A percentile compares a stretch with the other conserved stretches of the same genome.
These are phyloP conservation scores for Isoperla grammatica DNA, from an alignment of 2,888 invertebrate genomes.

Conservation along the genomic window DNA sequence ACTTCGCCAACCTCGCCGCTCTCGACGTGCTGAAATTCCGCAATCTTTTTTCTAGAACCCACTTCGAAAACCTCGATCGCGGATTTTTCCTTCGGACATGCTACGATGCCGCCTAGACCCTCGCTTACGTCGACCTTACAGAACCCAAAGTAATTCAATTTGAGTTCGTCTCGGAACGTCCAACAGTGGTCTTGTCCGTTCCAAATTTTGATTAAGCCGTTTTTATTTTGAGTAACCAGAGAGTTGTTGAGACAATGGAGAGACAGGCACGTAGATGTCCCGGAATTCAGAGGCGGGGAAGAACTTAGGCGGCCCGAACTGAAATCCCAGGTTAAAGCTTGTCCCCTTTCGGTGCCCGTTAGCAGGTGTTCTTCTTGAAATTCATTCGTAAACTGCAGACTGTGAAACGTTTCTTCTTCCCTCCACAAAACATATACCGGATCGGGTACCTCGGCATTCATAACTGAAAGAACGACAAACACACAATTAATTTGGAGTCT, in stretches of 20 bases:
- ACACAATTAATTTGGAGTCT: too few relatives aligned
- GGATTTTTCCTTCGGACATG: slow-evolving; percentile 44
- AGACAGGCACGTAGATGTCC: slow-evolving; percentile 49
- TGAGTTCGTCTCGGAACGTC: slow-evolving; percentile 49
- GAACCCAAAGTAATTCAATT: slow-evolving; percentile 62
- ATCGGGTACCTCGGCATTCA: slow-evolving; percentile 72
- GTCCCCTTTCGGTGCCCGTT: neutral
- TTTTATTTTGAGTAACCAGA: slow-evolving; percentile 70
- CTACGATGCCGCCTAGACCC: slow-evolving; percentile 47
- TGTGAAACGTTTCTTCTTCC: slow-evolving; percentile 66
- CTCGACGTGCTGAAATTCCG: slow-evolving; percentile 44
- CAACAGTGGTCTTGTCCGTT: slow-evolving; percentile 52
- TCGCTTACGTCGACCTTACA: slow-evolving; percentile 42
- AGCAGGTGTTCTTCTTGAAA: neutral
- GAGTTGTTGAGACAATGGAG: slow-evolving; percentile 55
- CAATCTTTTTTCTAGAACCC: slow-evolving; percentile 41
- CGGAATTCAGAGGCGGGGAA: neutral
- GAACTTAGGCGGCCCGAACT: neutral
- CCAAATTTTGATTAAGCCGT: slow-evolving; percentile 63
- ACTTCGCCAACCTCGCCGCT: slow-evolving; percentile 53
- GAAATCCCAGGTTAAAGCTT: neutral
- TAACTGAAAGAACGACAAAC: slow-evolving; percentile 35
- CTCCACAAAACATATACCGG: slow-evolving; percentile 68
- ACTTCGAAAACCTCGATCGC: slow-evolving; percentile 47
- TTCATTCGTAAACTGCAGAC: slow-evolving; percentile 53